Evolutionary conservation across 1,140 invertebrate genomes (phyloP), one percentile per base, ranked within the genome.

Genomic region (Sinonovacula constricta): DNA sequence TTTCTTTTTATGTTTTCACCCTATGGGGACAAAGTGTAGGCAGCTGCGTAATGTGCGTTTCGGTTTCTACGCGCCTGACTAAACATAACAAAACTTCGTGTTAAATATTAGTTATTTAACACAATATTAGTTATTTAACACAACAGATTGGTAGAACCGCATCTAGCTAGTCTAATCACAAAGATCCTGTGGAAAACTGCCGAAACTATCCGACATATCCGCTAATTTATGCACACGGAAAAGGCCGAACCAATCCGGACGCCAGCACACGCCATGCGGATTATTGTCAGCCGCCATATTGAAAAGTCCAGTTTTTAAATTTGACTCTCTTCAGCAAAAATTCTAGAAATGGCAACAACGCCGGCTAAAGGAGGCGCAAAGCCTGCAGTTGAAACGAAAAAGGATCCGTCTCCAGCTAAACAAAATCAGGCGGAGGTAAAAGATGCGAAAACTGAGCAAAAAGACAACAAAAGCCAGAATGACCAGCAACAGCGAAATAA

Each of bases 251-350:
- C 7, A 10, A 10, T 7, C 39, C 39, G 39, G 18, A 45, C 39
- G 39, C 18, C n/a, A n/a, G 18, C 39, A 45, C 18, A 45, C 39
- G 39, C 39, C 39, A 45, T 45, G 39, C 18, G 39, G 18, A 10
- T n/a, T n/a, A n/a, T n/a, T n/a, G n/a, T 33, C 3, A 24, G 54
- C 54, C 68, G 54, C 68, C 68, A 70, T 70, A 30, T 70, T 70
- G 1, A 10, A 53, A 49, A 49, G n/a, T 49, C n/a, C n/a, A 14
- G 45, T 49, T 49, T 49, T 49, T 49, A 49, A 14, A n/a, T 14
- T 49, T 14, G n/a, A 49, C 12, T 49, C 12, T 49, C 12, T 49
- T 12, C 45, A 7, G 24, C 30, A 51, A 62, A 26, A 28, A 5
- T 22, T 54, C 31, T 4, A 49, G 62, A 49, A 56, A 78, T 69